Conservation (phyloP, 2,888 invertebrate genomes). For the Pristionchus exspectatus region DNA sequence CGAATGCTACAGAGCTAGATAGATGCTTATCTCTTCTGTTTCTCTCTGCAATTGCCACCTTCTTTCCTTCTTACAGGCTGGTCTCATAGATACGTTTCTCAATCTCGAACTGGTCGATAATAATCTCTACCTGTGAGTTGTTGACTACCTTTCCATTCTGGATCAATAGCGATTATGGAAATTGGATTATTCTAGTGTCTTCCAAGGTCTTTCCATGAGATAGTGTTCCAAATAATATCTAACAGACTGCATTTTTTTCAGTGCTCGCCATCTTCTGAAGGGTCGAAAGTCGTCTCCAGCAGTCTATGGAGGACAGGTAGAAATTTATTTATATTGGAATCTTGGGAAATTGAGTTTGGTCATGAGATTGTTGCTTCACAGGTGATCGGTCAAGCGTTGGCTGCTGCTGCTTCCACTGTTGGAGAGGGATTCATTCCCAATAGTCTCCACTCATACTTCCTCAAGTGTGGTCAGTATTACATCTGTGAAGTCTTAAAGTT, state of each 20-base stretch:
- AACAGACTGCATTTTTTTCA: constrained; percentile 56
- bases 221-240: neutral
- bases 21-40: neutral
- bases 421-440: constrained; percentile 79
- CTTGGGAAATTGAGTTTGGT: too few species aligned
- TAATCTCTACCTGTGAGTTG: constrained; percentile 70
- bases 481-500: too few species aligned
- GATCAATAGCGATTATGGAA: constrained; percentile 21
- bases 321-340: constrained; percentile 53
- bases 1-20: neutral
- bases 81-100: constrained; percentile 70
- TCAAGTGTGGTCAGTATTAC: constrained; percentile 77
- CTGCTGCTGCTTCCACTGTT: constrained; percentile 80
- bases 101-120: constrained; percentile 70
- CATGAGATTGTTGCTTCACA: neutral
- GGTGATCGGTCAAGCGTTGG: constrained; percentile 79
- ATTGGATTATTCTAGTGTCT: neutral
- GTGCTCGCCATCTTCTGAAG: constrained; percentile 72
- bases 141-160: neutral
- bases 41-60: neutral
- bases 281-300: constrained; percentile 69
- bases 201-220: neutral
- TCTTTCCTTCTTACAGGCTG: constrained; percentile 61
- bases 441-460: constrained; percentile 80
- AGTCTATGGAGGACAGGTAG: constrained; percentile 80